Base-by-base conservation (phyloP, 2,797 vertebrate genomes). In the Chrysocyon brachyurus region DNA sequence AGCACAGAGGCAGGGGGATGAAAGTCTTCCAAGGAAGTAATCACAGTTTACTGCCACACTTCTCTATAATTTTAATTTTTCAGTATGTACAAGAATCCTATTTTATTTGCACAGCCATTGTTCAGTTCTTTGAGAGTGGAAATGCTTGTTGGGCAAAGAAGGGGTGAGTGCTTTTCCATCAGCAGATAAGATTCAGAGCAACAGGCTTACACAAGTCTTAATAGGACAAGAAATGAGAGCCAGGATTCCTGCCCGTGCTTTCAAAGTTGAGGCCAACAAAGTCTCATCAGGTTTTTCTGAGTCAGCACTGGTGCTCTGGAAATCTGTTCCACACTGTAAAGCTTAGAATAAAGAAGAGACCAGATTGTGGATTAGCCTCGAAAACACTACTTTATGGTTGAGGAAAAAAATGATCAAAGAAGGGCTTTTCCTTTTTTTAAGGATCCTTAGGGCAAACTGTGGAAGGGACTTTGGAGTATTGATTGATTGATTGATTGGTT, bases 211-310 rank as follows among this genome's bases (percentile, higher is more conserved):
- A 54, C 79, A 81, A 10, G 75, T 64, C 87, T 93, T 28, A 0
- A 5, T 17, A 36, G 78, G 93, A 63, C 64, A 15, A 54, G 59
- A 46, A 70, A 12, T 12, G 84, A 92, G 73, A 93, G 59, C 81
- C 64, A 68, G 6, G 77, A 82, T 92, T 90, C 52, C 89, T 90
- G 70, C 40, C 46, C 90, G 33, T 81, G 75, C 83, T 72, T 72
- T 19, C 22, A 54, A 49, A 59, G 59, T 91, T 40, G 2, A 2
- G 66, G 66, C 89, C 92, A 63, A 92, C 73, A 33, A n/a, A 64
- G 90, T 61, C 81, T 82, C 57, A 56, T 83, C 81, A 75, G 26
- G 7, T 79, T 96, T 95, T 94, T 96, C 97, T 83, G 72, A 73
- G 87, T 96, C 77, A 92, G 83, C 86, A 46, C 9, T 61, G 91